Conservation (phyloP, 2,888 invertebrate species). For the Desoria tigrina region DNA sequence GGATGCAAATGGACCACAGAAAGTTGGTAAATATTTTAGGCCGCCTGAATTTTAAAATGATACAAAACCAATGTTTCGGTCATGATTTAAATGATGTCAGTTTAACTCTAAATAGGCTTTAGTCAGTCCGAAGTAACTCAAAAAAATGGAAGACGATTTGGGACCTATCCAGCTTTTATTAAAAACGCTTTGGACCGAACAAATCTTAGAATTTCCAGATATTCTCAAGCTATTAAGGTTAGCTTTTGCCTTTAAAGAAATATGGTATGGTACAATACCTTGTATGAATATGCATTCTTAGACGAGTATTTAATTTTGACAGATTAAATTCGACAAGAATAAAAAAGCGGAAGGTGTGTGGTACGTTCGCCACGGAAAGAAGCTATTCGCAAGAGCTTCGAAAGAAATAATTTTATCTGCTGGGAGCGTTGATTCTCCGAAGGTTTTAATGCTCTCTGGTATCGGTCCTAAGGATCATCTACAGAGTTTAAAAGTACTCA, state of each 20-base stretch:
- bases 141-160: conserved; percentile 42
- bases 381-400: conserved; percentile 71
- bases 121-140: conserved; percentile 40
- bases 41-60: neutral
- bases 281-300: neutral
- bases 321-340: conserved; percentile 58
- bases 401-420: conserved; percentile 77
- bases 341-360: conserved; percentile 81
- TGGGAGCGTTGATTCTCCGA: conserved; percentile 82
- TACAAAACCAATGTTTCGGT: too few relatives aligned
- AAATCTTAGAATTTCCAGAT: conserved; percentile 45
- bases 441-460: conserved; percentile 57
- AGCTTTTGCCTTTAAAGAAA: neutral
- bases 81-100: neutral
- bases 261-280: conserved; percentile 7
- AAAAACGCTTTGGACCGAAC: conserved; percentile 32
- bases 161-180: conserved; percentile 45
- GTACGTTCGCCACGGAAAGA: conserved; percentile 72
- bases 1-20: conserved; percentile 48
- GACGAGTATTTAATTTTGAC: too few relatives aligned
- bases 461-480: conserved; percentile 43
- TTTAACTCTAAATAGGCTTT: conserved; percentile 30
- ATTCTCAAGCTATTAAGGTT: conserved; percentile 32
- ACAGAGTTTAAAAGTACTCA: conserved; percentile 22
- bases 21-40: conserved; percentile 26